These are phyloP conservation scores for Euura lappo DNA, from an alignment of 1,140 invertebrate genomes.

Conservation along the genomic window DNA sequence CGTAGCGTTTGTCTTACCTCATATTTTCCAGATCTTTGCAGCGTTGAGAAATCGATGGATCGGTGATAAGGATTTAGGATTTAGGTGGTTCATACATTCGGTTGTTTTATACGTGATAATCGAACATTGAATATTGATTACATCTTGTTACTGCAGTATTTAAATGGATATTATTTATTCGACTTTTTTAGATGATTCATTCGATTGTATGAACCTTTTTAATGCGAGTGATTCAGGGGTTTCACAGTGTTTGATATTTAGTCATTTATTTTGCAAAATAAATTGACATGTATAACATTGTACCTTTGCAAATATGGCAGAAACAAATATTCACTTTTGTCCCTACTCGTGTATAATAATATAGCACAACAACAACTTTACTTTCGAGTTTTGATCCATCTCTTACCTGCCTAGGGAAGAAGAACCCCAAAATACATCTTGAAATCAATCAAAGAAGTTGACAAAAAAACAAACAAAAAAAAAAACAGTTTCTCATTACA, in stretches of 20 bases:
- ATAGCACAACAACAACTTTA: conserved; percentile 34
- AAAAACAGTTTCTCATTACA: not conserved
- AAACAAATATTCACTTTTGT: conserved; percentile 42
- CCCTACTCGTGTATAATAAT: conserved; percentile 21
- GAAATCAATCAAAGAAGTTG: not conserved
- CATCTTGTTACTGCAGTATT: no score
- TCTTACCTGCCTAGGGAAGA: conserved; percentile 15
- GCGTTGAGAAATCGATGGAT: no score
- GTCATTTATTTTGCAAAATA: conserved; percentile 58
- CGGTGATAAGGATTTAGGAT: no score
- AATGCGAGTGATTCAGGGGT: not conserved
- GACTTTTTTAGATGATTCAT: no score
- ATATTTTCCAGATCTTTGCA: no score
- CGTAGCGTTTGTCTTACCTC: no score
- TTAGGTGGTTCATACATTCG: no score
- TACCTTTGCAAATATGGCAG: conserved; percentile 40
- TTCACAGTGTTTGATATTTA: conserved; percentile 9
- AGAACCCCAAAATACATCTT: not conserved
- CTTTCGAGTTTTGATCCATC: conserved; percentile 36
- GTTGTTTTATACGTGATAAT: no score
- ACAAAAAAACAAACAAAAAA: not conserved
- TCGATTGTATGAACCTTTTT: not conserved
- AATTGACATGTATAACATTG: conserved; percentile 55
- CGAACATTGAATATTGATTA: no score
- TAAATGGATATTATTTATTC: no score